These are phyloP conservation scores for Cariama cristata DNA, from an alignment of 2,113 vertebrate genomes.

Conservation along the genomic window DNA sequence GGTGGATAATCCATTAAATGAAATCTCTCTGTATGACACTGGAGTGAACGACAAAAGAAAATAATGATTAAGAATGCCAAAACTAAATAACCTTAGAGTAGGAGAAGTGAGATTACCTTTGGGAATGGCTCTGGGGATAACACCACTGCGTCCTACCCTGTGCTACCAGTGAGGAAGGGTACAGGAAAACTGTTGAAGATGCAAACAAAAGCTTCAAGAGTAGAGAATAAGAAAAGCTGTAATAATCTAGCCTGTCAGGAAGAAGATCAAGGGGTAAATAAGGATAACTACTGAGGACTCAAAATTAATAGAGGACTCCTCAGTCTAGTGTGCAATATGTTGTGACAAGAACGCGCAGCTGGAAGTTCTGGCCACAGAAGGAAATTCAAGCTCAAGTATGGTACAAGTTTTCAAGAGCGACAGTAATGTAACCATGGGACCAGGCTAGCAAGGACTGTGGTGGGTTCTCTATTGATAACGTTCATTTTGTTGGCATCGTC, in stretches of 20 bases:
- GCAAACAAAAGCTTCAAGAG: neutral
- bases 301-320: neutral
- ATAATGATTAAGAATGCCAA: neutral
- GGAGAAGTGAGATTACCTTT: neutral
- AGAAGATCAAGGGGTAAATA: neutral
- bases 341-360: neutral
- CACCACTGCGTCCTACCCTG: neutral
- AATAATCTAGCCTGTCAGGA: neutral
- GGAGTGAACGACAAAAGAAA: neutral
- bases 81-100: neutral
- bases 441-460: neutral
- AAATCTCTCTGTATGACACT: neutral
- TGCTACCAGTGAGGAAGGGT: neutral
- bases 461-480: neutral
- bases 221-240: neutral
- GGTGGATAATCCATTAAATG: neutral
- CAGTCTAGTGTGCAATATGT: neutral
- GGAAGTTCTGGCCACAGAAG: neutral
- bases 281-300: neutral
- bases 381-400: neutral
- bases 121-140: neutral
- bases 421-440: neutral
- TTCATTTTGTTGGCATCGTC: neutral
- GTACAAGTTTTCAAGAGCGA: neutral
- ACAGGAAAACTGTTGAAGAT: fast-evolving